Evolutionary conservation across 2,797 vertebrate species (phyloP), one percentile per base, ranked within the genome.

Genomic region (Enteromius viviparus): DNA sequence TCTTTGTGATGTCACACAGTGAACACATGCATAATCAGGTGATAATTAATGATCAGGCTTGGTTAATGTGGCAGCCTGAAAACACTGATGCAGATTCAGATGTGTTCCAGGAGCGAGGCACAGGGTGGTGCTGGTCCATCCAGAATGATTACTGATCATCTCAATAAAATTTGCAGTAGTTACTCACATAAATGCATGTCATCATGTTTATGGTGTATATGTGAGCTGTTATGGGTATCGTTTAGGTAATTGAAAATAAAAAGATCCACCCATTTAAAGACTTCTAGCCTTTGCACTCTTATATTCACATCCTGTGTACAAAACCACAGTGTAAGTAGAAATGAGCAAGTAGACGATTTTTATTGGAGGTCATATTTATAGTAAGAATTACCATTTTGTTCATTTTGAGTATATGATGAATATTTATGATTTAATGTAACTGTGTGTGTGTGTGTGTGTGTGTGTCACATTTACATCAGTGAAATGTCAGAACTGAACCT

Each of bases 401-500:
- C 15, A 19, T 42, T 58, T 17, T 32, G 15, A 32, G 7, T 34
- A 42, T 23, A 26, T 72, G 40, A 49, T 51, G 42, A 47, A 76
- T 83, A 64, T 82, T 32, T 76, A 62, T 82, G 23, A 17, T 15
- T 62, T 11, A 32, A 17, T 74, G 49, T 15, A 8, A 1, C 42
- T 53, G 53, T 49, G 55, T 71, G 51, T 37, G 26, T 26, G 29
- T 53, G 53, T 49, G 55, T 71, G 51, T 37, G 26, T 26, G 29
- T 77, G 68, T 76, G 45, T 17, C 32, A 2, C n/a, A n/a, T 83
- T 72, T 42, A 45, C 45, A 60, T 58, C 26, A 49, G 81, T 37
- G 60, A 85, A 85, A 85, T 82, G 70, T 80, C 81, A 80, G 49
- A 60, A 75, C 1, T 55, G 26, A 83, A 86, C 76, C 69, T 29